Evolutionary conservation across 2,113 vertebrate genomes (phyloP), one percentile per base, ranked within the genome.

Genomic region (Mandrillus leucophaeus): DNA sequence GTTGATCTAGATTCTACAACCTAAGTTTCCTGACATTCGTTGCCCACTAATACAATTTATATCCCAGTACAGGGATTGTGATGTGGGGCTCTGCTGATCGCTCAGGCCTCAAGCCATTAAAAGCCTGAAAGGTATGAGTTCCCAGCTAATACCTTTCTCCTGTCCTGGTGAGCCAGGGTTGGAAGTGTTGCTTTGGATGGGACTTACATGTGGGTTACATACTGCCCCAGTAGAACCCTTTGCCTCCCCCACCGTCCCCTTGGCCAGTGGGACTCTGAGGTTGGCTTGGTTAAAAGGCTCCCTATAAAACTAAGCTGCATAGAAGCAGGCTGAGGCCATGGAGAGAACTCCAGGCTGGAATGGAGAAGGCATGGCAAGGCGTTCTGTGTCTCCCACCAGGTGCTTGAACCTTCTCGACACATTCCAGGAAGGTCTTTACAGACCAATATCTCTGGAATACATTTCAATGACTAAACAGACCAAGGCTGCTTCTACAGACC

Each of bases 201-300:
- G 30, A 48, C 55, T 64, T 48, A 70, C 27, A 12, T 38, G 12
- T 85, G 76, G 57, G 4, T 57, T 90, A 52, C 20, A n/a, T 22
- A 27, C 43, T 88, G 52, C 45, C 30, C 85, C 55, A 27, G n/a
- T 52, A 57, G 27, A 80, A 17, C 0, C 30, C 38, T 92, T 88
- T 70, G 61, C 57, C 23, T 80, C 82, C 48, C 16, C 40, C 16
- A 20, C 50, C 2, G 23, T 3, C 13, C 4, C 45, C 43, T 93
- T 94, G 93, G 79, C 93, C 50, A 64, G 12, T 76, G 89, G 35
- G 40, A 72, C 61, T 85, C 88, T 82, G 84, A 88, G 79, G 32
- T 6, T 80, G 73, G 81, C 52, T 88, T 90, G 32, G 8, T 68
- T 94, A 48, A 66, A 93, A 88, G 76, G 7, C 27, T 64, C 12